Percentiles rank a stretch among this genome's conserved stretches.
phyloP scores from a whole-genome alignment of 1,140 invertebrate genomes.

The Tetramorium simillimum region DNA sequence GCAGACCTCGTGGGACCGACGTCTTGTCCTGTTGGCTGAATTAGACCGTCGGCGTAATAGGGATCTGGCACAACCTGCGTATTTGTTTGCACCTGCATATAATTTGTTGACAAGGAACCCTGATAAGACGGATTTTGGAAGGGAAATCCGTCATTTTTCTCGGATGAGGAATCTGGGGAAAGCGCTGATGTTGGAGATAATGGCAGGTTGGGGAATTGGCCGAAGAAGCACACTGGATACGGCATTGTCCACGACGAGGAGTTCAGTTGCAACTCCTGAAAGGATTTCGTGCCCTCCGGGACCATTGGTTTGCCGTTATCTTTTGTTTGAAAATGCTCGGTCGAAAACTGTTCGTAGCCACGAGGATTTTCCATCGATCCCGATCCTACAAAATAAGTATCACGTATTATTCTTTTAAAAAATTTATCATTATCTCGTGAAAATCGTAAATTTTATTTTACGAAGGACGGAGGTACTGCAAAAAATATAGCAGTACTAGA shows the following conservation, averaged over 20 bases:
- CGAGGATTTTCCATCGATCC: neutral
- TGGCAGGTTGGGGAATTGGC: neutral
- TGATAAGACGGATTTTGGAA: conserved; percentile 5
- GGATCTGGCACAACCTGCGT: conserved; percentile 18
- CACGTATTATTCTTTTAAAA: neutral
- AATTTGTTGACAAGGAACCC: neutral
- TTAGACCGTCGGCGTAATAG: neutral
- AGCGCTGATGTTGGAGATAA: conserved; percentile 21
- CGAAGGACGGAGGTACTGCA: neutral
- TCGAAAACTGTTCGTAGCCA: neutral
- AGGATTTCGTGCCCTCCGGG: conserved; percentile 64
- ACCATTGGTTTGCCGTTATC: neutral
- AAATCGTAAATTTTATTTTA: neutral
- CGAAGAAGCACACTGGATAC: conserved; percentile 69
- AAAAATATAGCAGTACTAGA: neutral
- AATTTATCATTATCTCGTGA: neutral
- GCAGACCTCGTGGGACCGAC: conserved; percentile 5
- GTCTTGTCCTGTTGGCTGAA: neutral
- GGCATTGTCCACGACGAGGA: conserved; percentile 59
- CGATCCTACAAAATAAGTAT: neutral
- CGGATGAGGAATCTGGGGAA: neutral
- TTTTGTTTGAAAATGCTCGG: neutral
- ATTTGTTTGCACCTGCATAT: conserved; percentile 46
- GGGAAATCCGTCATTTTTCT: neutral
- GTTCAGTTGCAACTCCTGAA: conserved; percentile 65